phyloP scores from a whole-genome alignment of 2,797 vertebrate genomes.

The Syngnathus acus region DNA sequence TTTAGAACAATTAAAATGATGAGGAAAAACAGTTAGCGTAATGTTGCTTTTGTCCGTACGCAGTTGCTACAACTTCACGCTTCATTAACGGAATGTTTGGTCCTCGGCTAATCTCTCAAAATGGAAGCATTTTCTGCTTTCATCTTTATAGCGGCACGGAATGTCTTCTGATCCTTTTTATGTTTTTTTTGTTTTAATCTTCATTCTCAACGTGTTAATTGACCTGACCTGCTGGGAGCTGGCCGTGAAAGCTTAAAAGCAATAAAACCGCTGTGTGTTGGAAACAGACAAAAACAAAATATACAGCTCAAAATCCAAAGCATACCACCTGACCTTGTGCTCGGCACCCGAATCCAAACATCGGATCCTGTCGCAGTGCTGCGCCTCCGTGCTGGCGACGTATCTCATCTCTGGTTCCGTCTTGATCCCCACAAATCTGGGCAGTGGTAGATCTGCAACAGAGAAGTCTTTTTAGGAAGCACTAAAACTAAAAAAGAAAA shows the following conservation, averaged over 20 bases:
- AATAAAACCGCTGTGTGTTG: background rate
- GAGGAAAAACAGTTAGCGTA: background rate
- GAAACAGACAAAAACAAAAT: too few relatives aligned
- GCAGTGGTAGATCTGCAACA: conserved; percentile 82
- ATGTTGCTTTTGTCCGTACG: background rate
- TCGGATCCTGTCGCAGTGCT: conserved; percentile 71
- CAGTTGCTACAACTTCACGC: background rate
- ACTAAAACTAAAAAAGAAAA: too few relatives aligned
- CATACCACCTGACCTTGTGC: conserved; percentile 69
- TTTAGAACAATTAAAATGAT: background rate
- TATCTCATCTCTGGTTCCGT: conserved; percentile 75
- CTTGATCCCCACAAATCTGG: conserved; percentile 80
- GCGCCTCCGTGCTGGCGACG: conserved; percentile 59
- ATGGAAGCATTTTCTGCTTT: background rate
- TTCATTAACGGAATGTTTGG: background rate
- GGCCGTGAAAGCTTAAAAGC: background rate
- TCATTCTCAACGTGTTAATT: background rate
- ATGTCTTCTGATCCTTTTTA: background rate
- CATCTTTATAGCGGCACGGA: background rate
- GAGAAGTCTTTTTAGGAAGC: conserved; percentile 1
- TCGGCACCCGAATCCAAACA: conserved; percentile 70
- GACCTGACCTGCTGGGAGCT: background rate
- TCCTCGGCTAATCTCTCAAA: background rate
- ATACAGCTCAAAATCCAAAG: too few relatives aligned
- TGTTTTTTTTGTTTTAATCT: background rate